These are phyloP conservation scores for Diorhabda carinulata DNA, from an alignment of 1,140 invertebrate species.

Conservation along the genomic window DNA sequence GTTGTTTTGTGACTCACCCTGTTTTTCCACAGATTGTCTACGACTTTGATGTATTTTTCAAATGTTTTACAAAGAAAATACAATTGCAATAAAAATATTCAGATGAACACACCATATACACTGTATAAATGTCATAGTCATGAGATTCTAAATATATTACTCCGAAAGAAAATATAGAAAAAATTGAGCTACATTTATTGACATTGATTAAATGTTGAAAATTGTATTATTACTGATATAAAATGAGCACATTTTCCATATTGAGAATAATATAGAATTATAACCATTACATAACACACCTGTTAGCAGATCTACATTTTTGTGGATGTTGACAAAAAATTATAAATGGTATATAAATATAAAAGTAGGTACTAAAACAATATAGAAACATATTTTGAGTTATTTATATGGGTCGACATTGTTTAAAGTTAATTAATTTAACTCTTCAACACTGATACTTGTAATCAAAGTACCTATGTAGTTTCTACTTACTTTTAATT, in stretches of 20 bases:
- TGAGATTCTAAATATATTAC: slow-evolving; percentile 33
- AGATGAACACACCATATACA: slow-evolving; percentile 41
- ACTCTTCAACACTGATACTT: no score
- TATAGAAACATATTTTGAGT: no score
- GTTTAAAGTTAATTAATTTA: no score
- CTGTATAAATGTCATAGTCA: slow-evolving; percentile 33
- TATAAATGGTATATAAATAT: no score
- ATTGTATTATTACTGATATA: slow-evolving; percentile 39
- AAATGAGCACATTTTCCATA: slow-evolving; percentile 44
- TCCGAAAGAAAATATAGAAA: slow-evolving; percentile 40
- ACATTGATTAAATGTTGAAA: slow-evolving; percentile 44
- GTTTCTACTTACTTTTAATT: no score
- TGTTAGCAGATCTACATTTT: no score
- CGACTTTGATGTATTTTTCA: slow-evolving; percentile 21
- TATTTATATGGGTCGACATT: no score
- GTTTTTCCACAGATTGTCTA: slow-evolving; percentile 25
- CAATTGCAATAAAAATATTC: slow-evolving; percentile 30
- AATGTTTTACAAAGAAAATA: slow-evolving; percentile 18
- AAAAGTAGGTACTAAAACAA: no score
- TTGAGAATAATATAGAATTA: neutral
- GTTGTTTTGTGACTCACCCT: neutral
- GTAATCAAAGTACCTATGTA: no score
- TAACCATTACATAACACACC: neutral
- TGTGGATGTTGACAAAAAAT: no score
- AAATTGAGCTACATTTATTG: slow-evolving; percentile 47